Base-by-base conservation (phyloP, 2,797 vertebrate species). In the Pangasius larnaudii region DNA sequence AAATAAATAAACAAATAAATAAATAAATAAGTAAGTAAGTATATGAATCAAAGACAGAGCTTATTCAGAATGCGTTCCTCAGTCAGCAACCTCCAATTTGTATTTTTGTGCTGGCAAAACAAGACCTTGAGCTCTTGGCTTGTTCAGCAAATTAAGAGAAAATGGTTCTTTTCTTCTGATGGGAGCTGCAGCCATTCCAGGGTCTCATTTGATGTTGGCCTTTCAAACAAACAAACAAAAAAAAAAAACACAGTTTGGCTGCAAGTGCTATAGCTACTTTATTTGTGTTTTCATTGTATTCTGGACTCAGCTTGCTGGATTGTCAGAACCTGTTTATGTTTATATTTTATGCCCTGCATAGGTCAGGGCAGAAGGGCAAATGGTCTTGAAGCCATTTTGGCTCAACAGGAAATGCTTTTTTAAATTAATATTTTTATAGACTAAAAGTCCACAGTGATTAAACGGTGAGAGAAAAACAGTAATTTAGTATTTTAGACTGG, bases 161-260 rank as follows among this genome's bases (percentile, higher is more conserved):
- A 92, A 89, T 67, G 74, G 14, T 56, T 63, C 79, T 89, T 79
- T 87, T 74, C 80, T 85, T 90, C 81, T 88, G 89, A 89, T 87
- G 86, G 69, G 85, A 91, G 72, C 86, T 53, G 42, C 84, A 86
- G 89, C 67, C 82, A 72, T 83, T 91, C 89, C 84, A 87, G 71
- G 91, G 88, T 87, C 80, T 88, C 86, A 88, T 93, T 89, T 91
- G 90, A 92, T 91, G 63, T 79, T 3, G 27, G 59, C 27, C 36
- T 84, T 89, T 84, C 72, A 91, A 42, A 39, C 39, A 46, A 46
- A 46, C 8, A 46, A 46, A 46, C n/a, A 36, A 42, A 42, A 46
- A 46, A 88, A 85, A 89, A 88, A 91, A 91, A 89, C 88, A 90
- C 30, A 88, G 88, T 91, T 93, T 91, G 92, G 89, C 91, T 86